Evolutionary conservation across 2,888 invertebrate species (phyloP).

Genomic region (Habroteleia sp.): DNA sequence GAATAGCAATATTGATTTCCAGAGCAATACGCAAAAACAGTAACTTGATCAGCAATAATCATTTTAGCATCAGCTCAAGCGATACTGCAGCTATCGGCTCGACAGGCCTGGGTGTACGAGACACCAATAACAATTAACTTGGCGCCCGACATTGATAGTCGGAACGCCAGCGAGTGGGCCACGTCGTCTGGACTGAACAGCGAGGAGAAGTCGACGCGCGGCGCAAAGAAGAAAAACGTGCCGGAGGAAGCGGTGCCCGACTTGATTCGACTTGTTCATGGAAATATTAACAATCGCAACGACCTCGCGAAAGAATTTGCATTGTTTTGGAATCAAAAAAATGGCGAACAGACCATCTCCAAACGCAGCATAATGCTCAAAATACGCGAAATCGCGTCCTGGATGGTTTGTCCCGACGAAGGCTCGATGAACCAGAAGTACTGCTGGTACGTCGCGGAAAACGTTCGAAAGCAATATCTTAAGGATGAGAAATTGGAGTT

Average conservation of each 20-base stretch:
- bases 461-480: conserved; percentile 83
- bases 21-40: conserved; percentile 7
- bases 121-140: conserved; percentile 70
- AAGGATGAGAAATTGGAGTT: conserved; percentile 81
- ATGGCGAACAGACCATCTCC: conserved; percentile 74
- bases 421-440: conserved; percentile 82
- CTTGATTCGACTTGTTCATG: conserved; percentile 86
- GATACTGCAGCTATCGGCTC: conserved; percentile 71
- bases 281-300: conserved; percentile 83
- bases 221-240: conserved; percentile 77
- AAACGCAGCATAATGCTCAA: conserved; percentile 82
- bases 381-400: conserved; percentile 84
- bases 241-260: conserved; percentile 84
- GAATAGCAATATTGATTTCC: too few species aligned
- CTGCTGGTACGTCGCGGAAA: conserved; percentile 86
- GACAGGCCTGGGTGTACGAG: conserved; percentile 74
- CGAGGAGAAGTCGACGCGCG: conserved; percentile 35
- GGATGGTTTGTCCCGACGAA: conserved; percentile 83
- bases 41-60: conserved; percentile 16
- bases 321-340: conserved; percentile 82
- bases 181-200: conserved; percentile 66
- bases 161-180: conserved; percentile 49
- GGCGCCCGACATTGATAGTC: conserved; percentile 63
- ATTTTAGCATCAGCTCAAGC: conserved; percentile 70
- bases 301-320: conserved; percentile 85